Evolutionary conservation across 2,113 vertebrate genomes (phyloP), one percentile per base, ranked within the genome.

Genomic region (Caranx ignobilis): DNA sequence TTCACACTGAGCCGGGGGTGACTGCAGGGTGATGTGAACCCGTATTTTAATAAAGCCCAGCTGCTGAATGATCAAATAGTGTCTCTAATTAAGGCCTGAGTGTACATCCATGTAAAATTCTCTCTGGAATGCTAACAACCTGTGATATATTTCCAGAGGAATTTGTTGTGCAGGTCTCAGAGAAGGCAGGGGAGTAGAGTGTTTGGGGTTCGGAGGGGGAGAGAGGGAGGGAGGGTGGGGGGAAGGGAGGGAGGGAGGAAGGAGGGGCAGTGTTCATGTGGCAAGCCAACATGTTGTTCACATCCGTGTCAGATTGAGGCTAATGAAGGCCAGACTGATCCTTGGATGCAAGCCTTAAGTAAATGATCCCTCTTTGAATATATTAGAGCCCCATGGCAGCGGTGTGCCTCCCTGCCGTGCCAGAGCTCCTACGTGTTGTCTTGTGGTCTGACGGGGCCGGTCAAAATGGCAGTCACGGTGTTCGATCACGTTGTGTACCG

Each of bases 91-190:
- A 91, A 93, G 82, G 89, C 87, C 86, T 85, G 70, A 80, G 75
- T 83, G 85, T 88, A 91, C 85, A 89, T 63, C 62, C 78, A 74
- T 91, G 86, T 88, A 89, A 86, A 89, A 84, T 76, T 92, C 81
- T 91, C 90, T 74, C 62, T 77, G 89, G 91, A 93, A 92, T 91
- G 90, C 88, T 92, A 93, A 93, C 90, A 93, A 92, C 91, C 89
- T 90, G 91, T 89, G 88, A 89, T 91, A 88, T 87, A 89, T 89
- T 92, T 92, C 87, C 84, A 90, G 72, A 82, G 90, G 91, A 92
- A 88, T 93, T 92, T 84, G 77, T 82, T 69, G 83, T 21, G 55
- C 79, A 86, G 85, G 84, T 90, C 86, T 90, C 76, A 41, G 52
- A 75, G 71, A 77, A 61, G 75, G 67, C 71, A 69, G 79, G 71